phyloP scores from a whole-genome alignment of 2,888 invertebrate species.

The Mechanitis messenoides region DNA sequence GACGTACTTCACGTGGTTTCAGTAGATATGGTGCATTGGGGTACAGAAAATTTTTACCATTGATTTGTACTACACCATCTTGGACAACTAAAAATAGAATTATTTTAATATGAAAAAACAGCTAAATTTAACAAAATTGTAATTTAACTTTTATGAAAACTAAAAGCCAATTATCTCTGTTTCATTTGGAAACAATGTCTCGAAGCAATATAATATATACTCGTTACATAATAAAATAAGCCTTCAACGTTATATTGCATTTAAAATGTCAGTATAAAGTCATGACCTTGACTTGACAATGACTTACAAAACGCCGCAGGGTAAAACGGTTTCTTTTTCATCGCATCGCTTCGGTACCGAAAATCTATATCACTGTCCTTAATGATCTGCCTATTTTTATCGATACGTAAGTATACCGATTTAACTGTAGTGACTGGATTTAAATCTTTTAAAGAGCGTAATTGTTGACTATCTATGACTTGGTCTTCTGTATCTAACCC shows the following conservation, averaged over 20 bases:
- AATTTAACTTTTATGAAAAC: not conserved
- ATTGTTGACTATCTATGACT: slow-evolving; percentile 46
- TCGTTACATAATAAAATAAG: slow-evolving; percentile 5
- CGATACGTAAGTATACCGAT: slow-evolving; percentile 64
- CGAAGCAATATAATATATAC: too few relatives aligned
- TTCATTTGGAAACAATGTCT: slow-evolving; percentile 17
- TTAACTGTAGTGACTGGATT: slow-evolving; percentile 39
- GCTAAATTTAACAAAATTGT: not conserved
- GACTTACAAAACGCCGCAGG: slow-evolving; percentile 70
- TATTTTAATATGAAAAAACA: not conserved
- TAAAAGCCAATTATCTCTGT: slow-evolving; percentile 29
- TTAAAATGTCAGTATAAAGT: too few relatives aligned
- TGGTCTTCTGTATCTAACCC: slow-evolving; percentile 6
- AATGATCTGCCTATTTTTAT: slow-evolving; percentile 54
- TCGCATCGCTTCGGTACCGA: slow-evolving; percentile 68
- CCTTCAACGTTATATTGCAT: not conserved
- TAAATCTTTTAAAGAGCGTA: slow-evolving; percentile 49
- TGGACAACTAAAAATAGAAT: slow-evolving; percentile 41
- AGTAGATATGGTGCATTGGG: slow-evolving; percentile 77
- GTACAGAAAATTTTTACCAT: slow-evolving; percentile 76
- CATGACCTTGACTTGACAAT: slow-evolving; percentile 1
- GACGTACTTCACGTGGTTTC: slow-evolving; percentile 60
- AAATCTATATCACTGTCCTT: slow-evolving; percentile 70
- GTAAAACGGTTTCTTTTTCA: slow-evolving; percentile 65
- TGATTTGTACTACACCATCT: slow-evolving; percentile 73